These are phyloP conservation scores for Drosophila flavopinicola DNA, from an alignment of 2,888 invertebrate genomes.

Conservation along the genomic window DNA sequence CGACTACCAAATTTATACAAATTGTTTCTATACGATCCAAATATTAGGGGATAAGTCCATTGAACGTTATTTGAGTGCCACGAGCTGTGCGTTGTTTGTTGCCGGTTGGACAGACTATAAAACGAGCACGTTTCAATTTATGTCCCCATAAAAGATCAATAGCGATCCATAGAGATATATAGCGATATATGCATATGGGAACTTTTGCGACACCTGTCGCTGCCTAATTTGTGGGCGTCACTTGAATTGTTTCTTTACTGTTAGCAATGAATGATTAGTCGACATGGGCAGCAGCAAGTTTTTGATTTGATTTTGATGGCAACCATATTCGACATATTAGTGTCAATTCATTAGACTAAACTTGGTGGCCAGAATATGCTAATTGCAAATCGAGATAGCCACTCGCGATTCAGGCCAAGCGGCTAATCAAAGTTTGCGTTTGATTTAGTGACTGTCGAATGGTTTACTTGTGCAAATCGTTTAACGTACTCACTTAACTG, in stretches of 20 bases:
- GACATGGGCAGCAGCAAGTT: constrained; percentile 30
- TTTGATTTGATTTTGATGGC: constrained; percentile 57
- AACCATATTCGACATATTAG: constrained; percentile 57
- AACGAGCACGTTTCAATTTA: constrained; percentile 70
- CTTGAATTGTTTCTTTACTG: constrained; percentile 35
- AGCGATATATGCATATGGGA: constrained; percentile 24
- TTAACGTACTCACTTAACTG: constrained; percentile 26
- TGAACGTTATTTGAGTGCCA: constrained; percentile 34
- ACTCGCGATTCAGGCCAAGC: constrained; percentile 26
- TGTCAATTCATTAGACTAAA: constrained; percentile 69
- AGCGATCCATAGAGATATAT: constrained; percentile 35
- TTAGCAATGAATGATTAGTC: constrained; percentile 39
- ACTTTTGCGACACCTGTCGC: constrained; percentile 12
- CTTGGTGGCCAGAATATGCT: constrained; percentile 66
- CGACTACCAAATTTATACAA: constrained; percentile 20
- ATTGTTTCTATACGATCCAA: constrained; percentile 27
- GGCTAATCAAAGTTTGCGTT: constrained; percentile 43
- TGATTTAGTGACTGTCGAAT: constrained; percentile 34
- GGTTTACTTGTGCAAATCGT: constrained; percentile 22
- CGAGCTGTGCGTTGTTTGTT: constrained; percentile 31
- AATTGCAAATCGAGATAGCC: constrained; percentile 50
- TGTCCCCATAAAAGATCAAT: constrained; percentile 52
- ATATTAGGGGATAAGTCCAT: constrained; percentile 43
- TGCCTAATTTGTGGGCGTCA: constrained; percentile 61
- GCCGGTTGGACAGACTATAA: constrained; percentile 44